A percentile compares a stretch with the other conserved stretches of the same genome.
These are phyloP conservation scores for Mus pahari DNA, from an alignment of 2,113 vertebrate species.

Conservation along the genomic window DNA sequence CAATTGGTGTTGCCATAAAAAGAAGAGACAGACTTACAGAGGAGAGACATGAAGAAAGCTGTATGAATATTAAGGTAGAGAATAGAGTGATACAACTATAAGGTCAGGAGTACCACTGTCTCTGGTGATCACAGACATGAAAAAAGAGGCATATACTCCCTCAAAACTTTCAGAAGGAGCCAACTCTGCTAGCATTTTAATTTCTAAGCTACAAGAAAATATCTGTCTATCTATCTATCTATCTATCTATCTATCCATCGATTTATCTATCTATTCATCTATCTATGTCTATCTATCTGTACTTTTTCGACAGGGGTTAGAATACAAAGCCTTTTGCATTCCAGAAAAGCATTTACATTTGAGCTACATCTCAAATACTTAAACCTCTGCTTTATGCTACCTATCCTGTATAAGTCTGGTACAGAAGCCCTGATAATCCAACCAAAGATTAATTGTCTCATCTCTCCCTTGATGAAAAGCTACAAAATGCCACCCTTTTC, in stretches of 20 bases:
- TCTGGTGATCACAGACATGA: not conserved
- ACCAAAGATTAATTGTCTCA: not conserved
- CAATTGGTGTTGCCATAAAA: not conserved
- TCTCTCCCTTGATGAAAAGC: fast-evolving
- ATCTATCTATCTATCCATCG: too few species aligned
- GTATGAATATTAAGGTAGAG: not conserved
- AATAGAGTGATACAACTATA: fast-evolving
- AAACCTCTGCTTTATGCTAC: not conserved
- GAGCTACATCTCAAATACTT: not conserved
- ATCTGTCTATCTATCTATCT: too few species aligned
- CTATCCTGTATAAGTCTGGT: not conserved
- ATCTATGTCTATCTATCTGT: not conserved
- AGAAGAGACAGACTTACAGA: not conserved
- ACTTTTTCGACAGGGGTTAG: not conserved
- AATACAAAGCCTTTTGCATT: not conserved
- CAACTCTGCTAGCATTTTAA: not conserved
- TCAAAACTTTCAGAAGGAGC: not conserved
- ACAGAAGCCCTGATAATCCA: not conserved
- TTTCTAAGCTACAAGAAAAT: not conserved
- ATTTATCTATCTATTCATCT: not conserved
- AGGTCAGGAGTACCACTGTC: not conserved
- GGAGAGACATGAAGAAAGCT: not conserved
- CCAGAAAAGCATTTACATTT: not conserved
- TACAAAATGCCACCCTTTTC: not conserved
- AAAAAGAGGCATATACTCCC: not conserved